Conservation (phyloP, 2,797 vertebrate species). For the Artibeus lituratus region DNA sequence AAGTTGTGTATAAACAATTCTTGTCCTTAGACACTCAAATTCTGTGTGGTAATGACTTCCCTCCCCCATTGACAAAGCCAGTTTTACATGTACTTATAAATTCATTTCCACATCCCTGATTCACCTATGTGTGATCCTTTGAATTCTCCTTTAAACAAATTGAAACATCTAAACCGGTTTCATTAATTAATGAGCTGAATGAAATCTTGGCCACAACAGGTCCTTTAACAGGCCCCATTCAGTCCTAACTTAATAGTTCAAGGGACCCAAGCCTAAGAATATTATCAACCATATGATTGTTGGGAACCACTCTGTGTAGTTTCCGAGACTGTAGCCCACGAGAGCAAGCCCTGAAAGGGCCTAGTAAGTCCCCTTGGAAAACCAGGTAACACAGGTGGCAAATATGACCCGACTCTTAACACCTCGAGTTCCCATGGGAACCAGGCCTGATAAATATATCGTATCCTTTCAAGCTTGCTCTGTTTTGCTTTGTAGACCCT, state of each 20-base stretch:
- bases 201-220: not conserved
- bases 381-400: no score
- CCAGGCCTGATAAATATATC: no score
- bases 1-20: not conserved
- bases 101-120: not conserved
- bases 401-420: no score
- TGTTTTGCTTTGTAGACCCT: no score
- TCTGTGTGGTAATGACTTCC: not conserved
- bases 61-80: not conserved
- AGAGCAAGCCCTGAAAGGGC: no score
- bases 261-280: not conserved
- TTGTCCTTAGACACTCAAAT: not conserved
- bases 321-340: no score
- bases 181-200: not conserved
- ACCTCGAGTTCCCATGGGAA: no score
- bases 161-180: not conserved
- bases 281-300: not conserved
- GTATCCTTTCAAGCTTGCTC: no score
- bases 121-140: not conserved
- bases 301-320: no score
- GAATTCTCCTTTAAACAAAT: not conserved
- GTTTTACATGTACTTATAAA: not conserved
- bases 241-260: not conserved
- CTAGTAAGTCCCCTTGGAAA: no score
- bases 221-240: not conserved